Evolutionary conservation across 2,113 vertebrate species (phyloP), one percentile per base, ranked within the genome.

Genomic region (Verasper variegatus): DNA sequence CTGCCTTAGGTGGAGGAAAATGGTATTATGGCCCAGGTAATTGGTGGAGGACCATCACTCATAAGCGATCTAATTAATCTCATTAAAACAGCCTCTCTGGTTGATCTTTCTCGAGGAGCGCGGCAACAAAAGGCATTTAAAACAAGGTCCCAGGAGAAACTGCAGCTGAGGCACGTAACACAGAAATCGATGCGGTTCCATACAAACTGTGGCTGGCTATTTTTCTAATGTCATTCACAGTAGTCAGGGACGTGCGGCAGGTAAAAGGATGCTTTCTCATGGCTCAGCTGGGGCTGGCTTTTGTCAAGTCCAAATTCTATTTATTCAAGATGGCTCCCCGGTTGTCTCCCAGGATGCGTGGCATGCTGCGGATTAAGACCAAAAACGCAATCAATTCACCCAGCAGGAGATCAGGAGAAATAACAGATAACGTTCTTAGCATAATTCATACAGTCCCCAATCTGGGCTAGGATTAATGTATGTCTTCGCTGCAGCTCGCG

Each of bases 351-450:
- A 81, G 89, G 86, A 91, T 81, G 90, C 87, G 81, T 90, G 87
- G 87, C 88, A 70, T 84, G 91, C 82, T 60, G 85, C 62, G 89
- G 92, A 93, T 95, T 93, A 94, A 87, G 86, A 85, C 85, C 91
- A 86, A 90, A 84, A 90, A 92, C 74, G 81, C 93, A 94, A 95
- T 94, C 90, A 94, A 93, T 92, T 91, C 90, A 78, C 90, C 76
- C 92, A 91, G 88, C 90, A 85, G 92, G 92, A 84, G 88, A 90
- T 88, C 74, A 76, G 79, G 68, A 81, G 78, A 84, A 90, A 86
- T 83, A 83, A 86, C 81, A 82, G 88, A 92, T 90, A 93, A 91
- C 82, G 89, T 88, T 91, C 91, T 93, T 91, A 91, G 85, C 84
- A 86, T 92, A 87, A 92, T 93, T 94, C 93, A 91, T 84, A 90